Conservation (phyloP, 2,888 invertebrate genomes). For the Raillietiella orientalis region DNA sequence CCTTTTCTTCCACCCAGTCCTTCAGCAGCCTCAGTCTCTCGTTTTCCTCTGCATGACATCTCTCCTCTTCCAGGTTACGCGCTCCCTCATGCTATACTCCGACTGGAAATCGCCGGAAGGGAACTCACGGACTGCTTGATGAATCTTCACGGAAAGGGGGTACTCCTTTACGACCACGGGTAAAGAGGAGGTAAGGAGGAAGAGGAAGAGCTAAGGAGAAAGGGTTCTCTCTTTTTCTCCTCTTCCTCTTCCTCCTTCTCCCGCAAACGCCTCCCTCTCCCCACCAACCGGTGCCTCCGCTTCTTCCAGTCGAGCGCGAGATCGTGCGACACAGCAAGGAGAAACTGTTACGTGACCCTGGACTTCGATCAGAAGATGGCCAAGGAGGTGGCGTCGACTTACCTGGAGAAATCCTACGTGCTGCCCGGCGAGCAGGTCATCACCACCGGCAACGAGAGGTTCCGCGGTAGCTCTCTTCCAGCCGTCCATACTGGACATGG, state of each 20-base stretch:
- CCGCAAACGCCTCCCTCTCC: conserved; percentile 11
- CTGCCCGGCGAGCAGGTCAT: conserved; percentile 13
- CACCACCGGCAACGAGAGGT: conserved; percentile 10
- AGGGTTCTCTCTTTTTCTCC: too few species aligned
- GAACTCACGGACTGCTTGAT: conserved; percentile 12
- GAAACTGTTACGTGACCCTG: conserved; percentile 8
- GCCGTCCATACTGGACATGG: conserved; percentile 10
- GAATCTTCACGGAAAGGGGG: conserved; percentile 11
- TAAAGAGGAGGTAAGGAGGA: conserved; percentile 12
- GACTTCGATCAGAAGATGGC: conserved; percentile 11
- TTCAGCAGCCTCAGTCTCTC: too few species aligned
- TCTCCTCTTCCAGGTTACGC: too few species aligned
- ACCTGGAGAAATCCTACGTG: conserved; percentile 13
- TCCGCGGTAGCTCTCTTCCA: conserved; percentile 13
- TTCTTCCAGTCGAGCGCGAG: conserved; percentile 12
- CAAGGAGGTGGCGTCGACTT: conserved; percentile 12
- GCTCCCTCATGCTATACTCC: conserved; percentile 13
- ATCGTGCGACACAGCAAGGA: conserved; percentile 15
- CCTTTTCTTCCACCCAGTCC: too few species aligned
- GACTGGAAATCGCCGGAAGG: conserved; percentile 13
- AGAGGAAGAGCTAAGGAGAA: too few species aligned
- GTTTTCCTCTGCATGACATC: too few species aligned
- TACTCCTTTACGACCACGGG: conserved; percentile 8
- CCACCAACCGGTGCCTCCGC: conserved; percentile 11
- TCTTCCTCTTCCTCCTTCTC: too few species aligned